phyloP scores from a whole-genome alignment of 1,140 invertebrate genomes.

The Cyrtorhinus lividipennis region DNA sequence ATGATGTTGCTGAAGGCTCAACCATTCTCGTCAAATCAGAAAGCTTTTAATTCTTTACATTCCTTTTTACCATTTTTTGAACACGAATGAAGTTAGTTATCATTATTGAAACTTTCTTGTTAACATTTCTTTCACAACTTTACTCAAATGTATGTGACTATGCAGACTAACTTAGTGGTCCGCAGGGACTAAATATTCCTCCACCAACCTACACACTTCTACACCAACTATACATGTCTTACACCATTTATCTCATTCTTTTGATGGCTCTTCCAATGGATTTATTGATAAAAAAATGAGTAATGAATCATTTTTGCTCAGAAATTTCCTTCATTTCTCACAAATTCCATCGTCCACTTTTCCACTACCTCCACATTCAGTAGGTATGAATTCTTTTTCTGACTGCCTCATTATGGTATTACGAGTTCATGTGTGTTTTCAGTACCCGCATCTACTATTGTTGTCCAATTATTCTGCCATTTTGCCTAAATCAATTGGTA shows the following conservation, averaged over 20 bases:
- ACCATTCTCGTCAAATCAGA: slow-evolving; percentile 38
- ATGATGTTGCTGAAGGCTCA: slow-evolving; percentile 28
- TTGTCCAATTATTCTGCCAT: not conserved
- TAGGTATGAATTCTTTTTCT: too few species aligned
- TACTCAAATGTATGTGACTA: not conserved
- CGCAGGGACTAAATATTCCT: not conserved
- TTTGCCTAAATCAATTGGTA: not conserved
- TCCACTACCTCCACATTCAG: too few species aligned
- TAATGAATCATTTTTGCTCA: too few species aligned
- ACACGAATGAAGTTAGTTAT: not conserved
- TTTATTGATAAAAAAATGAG: too few species aligned
- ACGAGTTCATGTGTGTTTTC: too few species aligned
- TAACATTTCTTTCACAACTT: not conserved
- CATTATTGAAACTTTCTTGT: too few species aligned
- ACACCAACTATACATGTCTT: not conserved
- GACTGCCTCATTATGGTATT: too few species aligned
- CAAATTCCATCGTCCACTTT: too few species aligned
- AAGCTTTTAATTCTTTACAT: slow-evolving; percentile 32
- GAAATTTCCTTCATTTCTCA: too few species aligned
- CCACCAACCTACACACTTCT: not conserved
- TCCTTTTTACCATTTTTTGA: not conserved
- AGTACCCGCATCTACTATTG: too few species aligned
- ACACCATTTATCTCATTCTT: too few species aligned
- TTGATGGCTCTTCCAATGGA: too few species aligned
- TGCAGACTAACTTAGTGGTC: not conserved